These are phyloP conservation scores for Scomberomorus guttatus DNA, from an alignment of 2,797 vertebrate genomes.

Conservation along the genomic window DNA sequence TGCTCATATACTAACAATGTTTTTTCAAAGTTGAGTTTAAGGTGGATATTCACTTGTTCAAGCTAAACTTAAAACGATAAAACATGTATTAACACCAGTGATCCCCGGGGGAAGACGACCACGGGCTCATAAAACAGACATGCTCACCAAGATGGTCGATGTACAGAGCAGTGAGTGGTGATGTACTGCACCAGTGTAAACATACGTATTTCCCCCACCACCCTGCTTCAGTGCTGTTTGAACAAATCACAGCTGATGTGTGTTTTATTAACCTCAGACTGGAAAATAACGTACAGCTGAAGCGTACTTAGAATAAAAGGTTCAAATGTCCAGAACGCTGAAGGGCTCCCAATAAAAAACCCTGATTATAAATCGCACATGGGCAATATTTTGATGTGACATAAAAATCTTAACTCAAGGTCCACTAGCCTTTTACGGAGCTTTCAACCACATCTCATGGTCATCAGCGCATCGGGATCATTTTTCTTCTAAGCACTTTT, in stretches of 20 bases:
- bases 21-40: not conserved
- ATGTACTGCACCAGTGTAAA: slow-evolving; percentile 46
- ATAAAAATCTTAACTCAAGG: no score
- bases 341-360: not conserved
- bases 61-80: slow-evolving; percentile 30
- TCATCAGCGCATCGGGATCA: no score
- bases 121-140: slow-evolving; percentile 34
- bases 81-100: slow-evolving; percentile 16
- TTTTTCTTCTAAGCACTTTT: no score
- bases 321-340: slow-evolving; percentile 9
- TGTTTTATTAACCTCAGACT: not conserved
- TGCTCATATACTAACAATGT: slow-evolving; percentile 14
- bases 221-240: slow-evolving; percentile 27
- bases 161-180: slow-evolving; percentile 21
- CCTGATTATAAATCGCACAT: not conserved
- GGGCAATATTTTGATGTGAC: not conserved
- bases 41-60: slow-evolving; percentile 23
- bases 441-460: not conserved
- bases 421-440: not conserved
- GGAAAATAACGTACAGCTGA: slow-evolving; percentile 10
- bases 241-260: slow-evolving; percentile 1
- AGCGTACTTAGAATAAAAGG: slow-evolving; percentile 12
- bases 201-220: not conserved
- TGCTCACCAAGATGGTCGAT: slow-evolving; percentile 26
- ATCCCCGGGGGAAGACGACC: not conserved